phyloP scores from a whole-genome alignment of 2,797 vertebrate genomes.

The Oreonectes daqikongensis region DNA sequence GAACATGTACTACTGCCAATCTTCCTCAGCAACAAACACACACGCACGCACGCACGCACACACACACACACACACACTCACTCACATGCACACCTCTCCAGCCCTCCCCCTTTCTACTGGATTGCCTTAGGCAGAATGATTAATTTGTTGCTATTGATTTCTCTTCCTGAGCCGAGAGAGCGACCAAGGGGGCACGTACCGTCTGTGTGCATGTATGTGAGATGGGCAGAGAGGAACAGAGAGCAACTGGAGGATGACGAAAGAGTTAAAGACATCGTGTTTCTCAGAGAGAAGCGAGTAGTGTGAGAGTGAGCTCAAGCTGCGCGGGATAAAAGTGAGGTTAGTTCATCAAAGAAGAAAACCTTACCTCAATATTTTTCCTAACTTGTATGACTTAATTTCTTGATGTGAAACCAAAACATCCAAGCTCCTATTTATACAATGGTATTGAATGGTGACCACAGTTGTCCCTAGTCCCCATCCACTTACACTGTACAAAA shows the following conservation, averaged over 20 bases:
- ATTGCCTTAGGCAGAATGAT: conserved; percentile 80
- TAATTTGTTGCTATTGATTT: conserved; percentile 93
- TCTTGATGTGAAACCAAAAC: not conserved
- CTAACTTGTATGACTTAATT: not conserved
- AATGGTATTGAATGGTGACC: not conserved
- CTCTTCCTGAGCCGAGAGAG: conserved; percentile 73
- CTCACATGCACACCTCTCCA: conserved; percentile 18
- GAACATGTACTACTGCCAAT: conserved; percentile 38
- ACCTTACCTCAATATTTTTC: not conserved
- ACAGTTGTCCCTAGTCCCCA: not conserved
- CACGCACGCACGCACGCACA: conserved; percentile 9
- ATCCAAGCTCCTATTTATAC: not conserved
- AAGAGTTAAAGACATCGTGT: conserved; percentile 10
- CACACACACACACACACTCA: conserved; percentile 17
- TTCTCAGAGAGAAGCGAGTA: not conserved
- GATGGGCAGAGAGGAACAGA: conserved; percentile 16
- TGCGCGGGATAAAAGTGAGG: not conserved
- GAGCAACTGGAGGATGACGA: not conserved
- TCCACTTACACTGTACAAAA: not conserved
- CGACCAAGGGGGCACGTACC: conserved; percentile 30
- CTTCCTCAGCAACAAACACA: conserved; percentile 17
- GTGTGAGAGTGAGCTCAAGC: not conserved
- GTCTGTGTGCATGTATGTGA: conserved; percentile 41
- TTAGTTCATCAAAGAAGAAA: too few relatives aligned
- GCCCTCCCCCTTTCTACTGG: conserved; percentile 53